These are phyloP conservation scores for Prionailurus viverrinus DNA, from an alignment of 2,113 vertebrate genomes.

Conservation along the genomic window DNA sequence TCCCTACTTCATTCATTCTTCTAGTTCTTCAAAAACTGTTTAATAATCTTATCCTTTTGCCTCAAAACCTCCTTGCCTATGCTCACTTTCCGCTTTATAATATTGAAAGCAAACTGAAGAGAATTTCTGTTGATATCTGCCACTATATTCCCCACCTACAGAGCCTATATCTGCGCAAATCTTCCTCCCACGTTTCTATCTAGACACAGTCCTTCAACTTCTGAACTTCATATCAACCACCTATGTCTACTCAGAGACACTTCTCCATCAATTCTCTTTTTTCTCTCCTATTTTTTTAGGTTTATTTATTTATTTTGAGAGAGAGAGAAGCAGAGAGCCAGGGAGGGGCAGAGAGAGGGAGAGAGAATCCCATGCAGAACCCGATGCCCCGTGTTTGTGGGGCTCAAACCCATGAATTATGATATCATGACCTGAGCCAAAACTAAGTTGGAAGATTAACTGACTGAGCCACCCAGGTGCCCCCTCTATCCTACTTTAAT, in stretches of 20 bases:
- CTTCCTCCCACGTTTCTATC: neutral
- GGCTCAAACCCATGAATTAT: no score
- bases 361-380: no score
- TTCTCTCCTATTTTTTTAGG: neutral
- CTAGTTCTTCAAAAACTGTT: neutral
- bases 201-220: neutral
- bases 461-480: no score
- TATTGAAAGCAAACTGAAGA: neutral
- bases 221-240: neutral
- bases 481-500: neutral
- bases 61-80: neutral
- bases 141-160: no score
- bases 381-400: no score
- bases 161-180: fast-evolving
- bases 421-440: no score
- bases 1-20: neutral
- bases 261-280: neutral
- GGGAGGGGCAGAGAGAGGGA: no score
- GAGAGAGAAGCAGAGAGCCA: no score
- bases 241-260: neutral
- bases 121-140: neutral
- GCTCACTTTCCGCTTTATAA: neutral
- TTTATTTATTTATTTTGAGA: no score
- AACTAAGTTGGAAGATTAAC: no score
- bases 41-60: neutral